Evolutionary conservation across 1,140 invertebrate species (phyloP), one percentile per base, ranked within the genome.

Genomic region (Watersipora subatra): DNA sequence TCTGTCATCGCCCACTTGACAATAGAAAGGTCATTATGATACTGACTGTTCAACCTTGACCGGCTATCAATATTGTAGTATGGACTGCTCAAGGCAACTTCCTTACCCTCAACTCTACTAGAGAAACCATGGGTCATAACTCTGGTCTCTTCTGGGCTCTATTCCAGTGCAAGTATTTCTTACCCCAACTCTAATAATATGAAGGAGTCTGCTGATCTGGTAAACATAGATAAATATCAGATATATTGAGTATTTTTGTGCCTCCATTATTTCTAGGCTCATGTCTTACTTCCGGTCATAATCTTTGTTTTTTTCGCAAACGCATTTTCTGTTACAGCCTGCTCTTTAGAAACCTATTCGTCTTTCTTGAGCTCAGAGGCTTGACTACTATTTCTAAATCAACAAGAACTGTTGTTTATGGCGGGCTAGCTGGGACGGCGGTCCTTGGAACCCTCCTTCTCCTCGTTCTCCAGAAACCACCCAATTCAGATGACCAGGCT

Each of bases 91-190:
- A 97, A 80, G 94, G 94, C 12, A 92, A 89, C 72, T 96, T 93
- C 76, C 82, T 98, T 15, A 93, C 93, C 0, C 82, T 92, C 2
- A 95, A 94, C 82, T 95, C 92, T 64, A 86, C 89, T 70, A 77
- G 85, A 0, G 84, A 86, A 0, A 97, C 91, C 0, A 93, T 97
- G 73, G 88, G 89, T 1, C 85, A 92, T 70, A 96, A 97, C 78
- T 92, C 91, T 24, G 92, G 93, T 25, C 83, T 97, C 22, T 97
- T 97, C 76, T 97, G 93, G 93, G 93, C 93, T 0, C 86, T 97
- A 75, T 83, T 96, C 46, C 93, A 97, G 77, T 87, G 85, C 71
- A 92, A 88, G 88, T 89, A 78, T n/a, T n/a, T n/a, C n/a, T n/a
- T n/a, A n/a, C n/a, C n/a, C n/a, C n/a, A n/a, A n/a, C n/a, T 55